These are phyloP conservation scores for Boleophthalmus pectinirostris DNA, from an alignment of 2,113 vertebrate species.

Conservation along the genomic window DNA sequence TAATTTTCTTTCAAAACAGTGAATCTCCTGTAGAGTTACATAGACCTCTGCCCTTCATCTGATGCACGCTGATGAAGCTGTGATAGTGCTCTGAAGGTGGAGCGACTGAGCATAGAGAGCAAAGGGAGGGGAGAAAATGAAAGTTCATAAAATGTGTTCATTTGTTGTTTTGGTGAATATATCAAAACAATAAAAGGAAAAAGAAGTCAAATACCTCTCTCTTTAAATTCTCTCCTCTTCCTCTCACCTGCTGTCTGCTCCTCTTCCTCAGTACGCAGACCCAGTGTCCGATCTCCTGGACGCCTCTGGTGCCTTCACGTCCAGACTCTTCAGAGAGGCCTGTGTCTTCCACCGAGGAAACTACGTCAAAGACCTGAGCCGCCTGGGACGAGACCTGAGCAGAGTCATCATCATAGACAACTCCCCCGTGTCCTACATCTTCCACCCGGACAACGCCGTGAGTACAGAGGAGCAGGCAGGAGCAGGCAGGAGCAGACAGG, in stretches of 20 bases:
- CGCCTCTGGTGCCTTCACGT: constrained; percentile 91
- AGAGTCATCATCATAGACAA: constrained; percentile 97
- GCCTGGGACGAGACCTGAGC: constrained; percentile 90
- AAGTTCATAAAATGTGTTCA: no score
- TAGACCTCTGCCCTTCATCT: background rate
- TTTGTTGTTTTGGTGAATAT: no score
- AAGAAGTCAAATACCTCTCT: no score
- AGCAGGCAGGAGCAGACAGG: no score
- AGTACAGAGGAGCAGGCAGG: constrained; percentile 15
- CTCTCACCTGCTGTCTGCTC: background rate
- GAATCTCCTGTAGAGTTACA: background rate
- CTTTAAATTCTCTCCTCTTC: no score
- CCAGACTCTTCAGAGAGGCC: constrained; percentile 92
- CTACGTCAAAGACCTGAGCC: constrained; percentile 97
- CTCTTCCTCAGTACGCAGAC: constrained; percentile 85
- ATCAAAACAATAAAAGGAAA: no score
- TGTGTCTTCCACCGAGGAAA: constrained; percentile 96
- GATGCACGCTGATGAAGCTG: no score
- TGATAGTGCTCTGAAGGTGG: no score
- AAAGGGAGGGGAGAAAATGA: no score
- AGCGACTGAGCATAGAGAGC: no score
- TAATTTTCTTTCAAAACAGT: no score
- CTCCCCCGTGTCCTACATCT: constrained; percentile 94
- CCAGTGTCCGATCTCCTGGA: constrained; percentile 95
- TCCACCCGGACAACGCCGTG: constrained; percentile 96